phyloP scores from a whole-genome alignment of 2,888 invertebrate species.

The Pachliopta kotzebuea region DNA sequence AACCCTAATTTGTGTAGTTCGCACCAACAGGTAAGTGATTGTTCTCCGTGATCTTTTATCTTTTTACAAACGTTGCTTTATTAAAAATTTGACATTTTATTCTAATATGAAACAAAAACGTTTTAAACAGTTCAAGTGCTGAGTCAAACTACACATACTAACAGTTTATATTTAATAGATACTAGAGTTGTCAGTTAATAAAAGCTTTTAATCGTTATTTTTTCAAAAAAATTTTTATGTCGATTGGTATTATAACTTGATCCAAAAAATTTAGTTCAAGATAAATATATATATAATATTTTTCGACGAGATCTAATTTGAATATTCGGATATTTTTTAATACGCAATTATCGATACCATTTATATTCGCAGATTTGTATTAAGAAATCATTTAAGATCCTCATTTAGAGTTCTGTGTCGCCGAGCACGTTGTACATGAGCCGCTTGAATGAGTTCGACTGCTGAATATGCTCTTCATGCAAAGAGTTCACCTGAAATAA shows the following conservation, averaged over 20 bases:
- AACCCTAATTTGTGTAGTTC: no score
- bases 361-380: neutral
- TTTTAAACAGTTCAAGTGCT: no score
- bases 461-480: conserved; percentile 91
- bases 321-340: conserved; percentile 14
- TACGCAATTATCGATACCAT: neutral
- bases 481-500: conserved; percentile 82
- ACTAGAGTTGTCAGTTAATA: no score
- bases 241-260: neutral
- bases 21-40: no score
- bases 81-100: no score
- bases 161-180: no score
- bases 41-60: no score
- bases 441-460: conserved; percentile 95
- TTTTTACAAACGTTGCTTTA: no score
- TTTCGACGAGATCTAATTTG: neutral
- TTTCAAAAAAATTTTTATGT: no score
- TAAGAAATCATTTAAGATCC: conserved; percentile 6
- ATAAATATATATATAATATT: neutral
- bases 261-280: neutral
- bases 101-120: no score
- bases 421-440: conserved; percentile 95
- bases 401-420: conserved; percentile 82
- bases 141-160: no score
- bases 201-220: no score